Conservation (phyloP, 2,113 vertebrate genomes). For the Corvus cornix region DNA sequence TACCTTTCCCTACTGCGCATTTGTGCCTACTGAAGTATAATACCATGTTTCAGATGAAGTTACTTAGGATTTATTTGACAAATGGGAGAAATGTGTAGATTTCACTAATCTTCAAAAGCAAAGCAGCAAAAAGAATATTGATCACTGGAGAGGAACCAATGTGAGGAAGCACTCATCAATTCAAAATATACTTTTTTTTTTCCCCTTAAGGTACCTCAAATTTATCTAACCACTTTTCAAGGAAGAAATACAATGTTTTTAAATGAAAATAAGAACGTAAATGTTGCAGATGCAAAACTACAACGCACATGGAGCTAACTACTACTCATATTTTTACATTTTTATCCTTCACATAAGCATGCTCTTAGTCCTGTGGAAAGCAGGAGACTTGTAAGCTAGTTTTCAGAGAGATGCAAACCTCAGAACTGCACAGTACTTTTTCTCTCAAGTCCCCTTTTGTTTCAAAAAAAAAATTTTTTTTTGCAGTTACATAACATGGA, state of each 20-base stretch:
- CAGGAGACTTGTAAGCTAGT: neutral
- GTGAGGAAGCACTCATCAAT: neutral
- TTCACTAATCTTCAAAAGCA: neutral
- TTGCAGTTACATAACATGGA: fast-evolving
- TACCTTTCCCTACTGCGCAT: neutral
- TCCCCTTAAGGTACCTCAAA: neutral
- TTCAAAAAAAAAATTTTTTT: neutral
- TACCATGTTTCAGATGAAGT: neutral
- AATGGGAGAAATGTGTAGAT: neutral
- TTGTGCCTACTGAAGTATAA: neutral
- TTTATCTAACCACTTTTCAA: neutral
- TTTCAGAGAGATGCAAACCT: neutral
- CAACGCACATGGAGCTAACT: neutral
- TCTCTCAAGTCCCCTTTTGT: neutral
- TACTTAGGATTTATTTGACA: neutral
- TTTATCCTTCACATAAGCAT: neutral
- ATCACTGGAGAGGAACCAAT: neutral
- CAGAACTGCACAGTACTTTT: neutral
- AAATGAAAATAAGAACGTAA: neutral
- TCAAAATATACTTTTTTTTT: neutral
- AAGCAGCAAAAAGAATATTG: neutral
- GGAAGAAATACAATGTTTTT: neutral
- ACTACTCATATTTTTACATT: neutral
- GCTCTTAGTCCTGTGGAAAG: neutral
- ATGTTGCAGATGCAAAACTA: neutral